A percentile compares a stretch with the other conserved stretches of the same genome.
These are phyloP conservation scores for Gastracanthus pulcherrimus DNA, from an alignment of 2,888 invertebrate genomes.

Conservation along the genomic window DNA sequence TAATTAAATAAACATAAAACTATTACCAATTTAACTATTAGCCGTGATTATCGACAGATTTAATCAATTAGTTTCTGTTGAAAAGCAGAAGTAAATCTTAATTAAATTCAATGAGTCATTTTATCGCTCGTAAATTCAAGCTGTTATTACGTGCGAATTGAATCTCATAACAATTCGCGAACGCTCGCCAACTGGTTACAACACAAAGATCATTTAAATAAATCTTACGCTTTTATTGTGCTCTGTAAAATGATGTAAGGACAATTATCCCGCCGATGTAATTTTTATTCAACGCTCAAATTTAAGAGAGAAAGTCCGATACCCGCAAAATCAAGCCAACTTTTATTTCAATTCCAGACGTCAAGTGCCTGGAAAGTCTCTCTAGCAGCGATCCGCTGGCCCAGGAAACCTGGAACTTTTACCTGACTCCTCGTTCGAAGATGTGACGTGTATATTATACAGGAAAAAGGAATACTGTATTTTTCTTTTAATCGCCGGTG, in stretches of 20 bases:
- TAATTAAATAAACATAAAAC: too few species aligned
- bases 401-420: slow-evolving; percentile 79
- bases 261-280: not conserved
- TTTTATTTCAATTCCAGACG: slow-evolving; percentile 74
- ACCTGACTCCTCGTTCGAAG: slow-evolving; percentile 66
- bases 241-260: not conserved
- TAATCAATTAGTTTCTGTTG: not conserved
- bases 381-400: slow-evolving; percentile 78
- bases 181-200: not conserved
- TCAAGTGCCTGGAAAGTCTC: slow-evolving; percentile 75
- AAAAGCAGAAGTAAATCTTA: not conserved
- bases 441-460: slow-evolving; percentile 59
- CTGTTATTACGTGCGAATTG: not conserved
- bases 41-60: not conserved
- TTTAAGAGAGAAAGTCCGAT: not conserved
- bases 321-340: not conserved
- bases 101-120: not conserved
- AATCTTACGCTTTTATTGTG: not conserved
- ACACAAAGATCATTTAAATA: not conserved
- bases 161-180: not conserved
- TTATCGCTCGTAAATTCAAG: not conserved
- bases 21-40: too few species aligned
- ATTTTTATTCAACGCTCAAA: not conserved
- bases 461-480: not conserved
- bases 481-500: not conserved